Conservation (phyloP, 2,113 vertebrate species). For the Leuciscus idus region DNA sequence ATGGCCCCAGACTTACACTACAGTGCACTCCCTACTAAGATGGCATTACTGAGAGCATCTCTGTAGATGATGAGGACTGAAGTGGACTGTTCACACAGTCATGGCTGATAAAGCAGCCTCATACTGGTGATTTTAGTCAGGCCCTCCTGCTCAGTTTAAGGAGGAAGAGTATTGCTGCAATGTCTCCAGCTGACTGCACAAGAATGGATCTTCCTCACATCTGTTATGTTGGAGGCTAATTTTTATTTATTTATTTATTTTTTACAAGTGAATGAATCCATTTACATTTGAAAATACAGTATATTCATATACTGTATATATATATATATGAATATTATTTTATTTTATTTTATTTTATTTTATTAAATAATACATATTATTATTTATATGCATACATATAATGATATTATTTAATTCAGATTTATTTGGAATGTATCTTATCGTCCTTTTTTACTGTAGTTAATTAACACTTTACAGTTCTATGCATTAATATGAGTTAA, state of each 20-base stretch:
- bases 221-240: neutral
- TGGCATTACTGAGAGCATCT: neutral
- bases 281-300: neutral
- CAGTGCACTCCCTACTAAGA: neutral
- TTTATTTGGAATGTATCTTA: neutral
- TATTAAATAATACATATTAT: neutral
- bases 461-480: neutral
- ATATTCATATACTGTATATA: neutral
- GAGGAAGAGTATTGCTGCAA: constrained; percentile 67
- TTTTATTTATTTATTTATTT: neutral
- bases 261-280: neutral
- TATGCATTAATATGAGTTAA: neutral
- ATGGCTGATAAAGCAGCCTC: constrained; percentile 37
- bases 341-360: neutral
- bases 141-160: constrained; percentile 80
- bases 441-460: neutral
- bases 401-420: neutral
- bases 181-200: neutral
- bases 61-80: constrained; percentile 7
- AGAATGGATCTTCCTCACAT: neutral
- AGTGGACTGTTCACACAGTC: constrained; percentile 2
- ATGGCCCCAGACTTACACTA: constrained; percentile 11
- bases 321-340: no score
- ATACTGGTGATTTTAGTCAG: constrained; percentile 68
- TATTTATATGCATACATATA: neutral